Evolutionary conservation across 2,888 invertebrate species (phyloP), one percentile per base, ranked within the genome.

Genomic region (Trachelus iudaicus): DNA sequence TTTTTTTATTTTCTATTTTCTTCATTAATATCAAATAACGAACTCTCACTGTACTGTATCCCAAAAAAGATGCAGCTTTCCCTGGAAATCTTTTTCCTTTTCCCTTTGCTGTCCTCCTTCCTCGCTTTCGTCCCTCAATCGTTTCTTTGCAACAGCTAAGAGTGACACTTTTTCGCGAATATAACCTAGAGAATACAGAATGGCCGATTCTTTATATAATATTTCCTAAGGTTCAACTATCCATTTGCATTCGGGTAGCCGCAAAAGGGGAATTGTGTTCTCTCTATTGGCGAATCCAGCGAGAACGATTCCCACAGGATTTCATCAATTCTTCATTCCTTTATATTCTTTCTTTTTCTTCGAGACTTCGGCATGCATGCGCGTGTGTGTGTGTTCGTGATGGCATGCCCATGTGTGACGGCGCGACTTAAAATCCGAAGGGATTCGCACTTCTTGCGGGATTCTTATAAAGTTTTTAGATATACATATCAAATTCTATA

Each of bases 331-430:
- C 2, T 6, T 23, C 6, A 23, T 56, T 23, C 1, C 23, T 23
- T 56, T 9, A 23, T 15, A 15, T 40, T 15, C 15, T 79, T 79
- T 69, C 73, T 34, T n/a, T 37, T 75, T 82, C 79, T 78, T 81
- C 81, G 76, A 71, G 75, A 30, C 31, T 4, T 83, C 76, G 81
- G 82, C 83, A 79, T 83, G 80, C 85, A 81, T 79, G 75, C 76
- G 74, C 74, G 74, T 68, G 73, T 71, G 73, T 71, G 73, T 37
- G 73, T 37, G 33, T 34, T 33, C 33, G 34, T 34, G 11, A 4
- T 15, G 40, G 23, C 56, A 23, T 23, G 56, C 23, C 9, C 23
- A 9, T 23, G 56, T 23, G 23, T 23, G 9, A 23, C 56, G 56
- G 56, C 23, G 15, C 40, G 40, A 40, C 23, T 56, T 56, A 15